Evolutionary conservation across 1,140 invertebrate species (phyloP).

Genomic region (Platorchestia sp.): DNA sequence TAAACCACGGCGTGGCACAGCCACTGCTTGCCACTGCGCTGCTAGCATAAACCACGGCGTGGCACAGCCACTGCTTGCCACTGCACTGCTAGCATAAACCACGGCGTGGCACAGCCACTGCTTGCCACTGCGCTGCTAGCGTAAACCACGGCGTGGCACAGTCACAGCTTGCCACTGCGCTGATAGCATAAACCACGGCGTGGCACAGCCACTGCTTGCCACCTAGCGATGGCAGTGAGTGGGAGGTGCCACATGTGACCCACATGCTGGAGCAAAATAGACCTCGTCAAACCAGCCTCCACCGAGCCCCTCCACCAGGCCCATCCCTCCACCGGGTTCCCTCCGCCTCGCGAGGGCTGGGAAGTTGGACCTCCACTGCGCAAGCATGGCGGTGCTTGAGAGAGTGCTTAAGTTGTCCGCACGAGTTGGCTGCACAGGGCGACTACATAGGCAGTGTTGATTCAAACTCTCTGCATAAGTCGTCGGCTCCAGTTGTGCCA

Average conservation of each 20-base stretch:
- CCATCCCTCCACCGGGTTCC: not conserved
- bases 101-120: not conserved
- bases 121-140: no score
- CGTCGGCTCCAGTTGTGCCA: not conserved
- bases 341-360: no score
- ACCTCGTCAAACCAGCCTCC: conserved; percentile 4
- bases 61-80: not conserved
- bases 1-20: not conserved
- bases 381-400: no score
- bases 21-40: no score
- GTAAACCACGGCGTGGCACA: not conserved
- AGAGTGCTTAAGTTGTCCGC: not conserved
- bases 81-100: no score
- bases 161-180: not conserved
- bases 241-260: conserved; percentile 16
- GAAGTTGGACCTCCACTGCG: no score
- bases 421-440: not conserved
- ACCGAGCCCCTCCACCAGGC: not conserved
- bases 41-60: not conserved
- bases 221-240: not conserved
- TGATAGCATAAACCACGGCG: no score
- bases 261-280: not conserved
- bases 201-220: not conserved
- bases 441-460: not conserved
- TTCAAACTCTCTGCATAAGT: no score